phyloP scores from a whole-genome alignment of 2,888 invertebrate species.

The Drosophila peninsularis region DNA sequence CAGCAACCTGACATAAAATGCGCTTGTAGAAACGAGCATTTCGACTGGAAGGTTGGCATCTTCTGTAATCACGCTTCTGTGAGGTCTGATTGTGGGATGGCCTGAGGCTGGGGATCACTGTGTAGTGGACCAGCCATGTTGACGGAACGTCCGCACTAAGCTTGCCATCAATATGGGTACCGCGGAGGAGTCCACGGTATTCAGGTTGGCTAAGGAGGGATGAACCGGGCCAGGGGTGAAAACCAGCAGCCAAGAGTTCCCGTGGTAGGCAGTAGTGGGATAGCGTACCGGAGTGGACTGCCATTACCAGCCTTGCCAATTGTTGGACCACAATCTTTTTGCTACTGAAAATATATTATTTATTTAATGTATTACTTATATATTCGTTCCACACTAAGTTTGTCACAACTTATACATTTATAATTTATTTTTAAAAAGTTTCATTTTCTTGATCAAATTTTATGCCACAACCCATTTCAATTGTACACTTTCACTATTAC shows the following conservation, averaged over 20 bases:
- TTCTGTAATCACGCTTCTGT: conserved; percentile 99
- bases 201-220: conserved; percentile 98
- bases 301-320: conserved; percentile 93
- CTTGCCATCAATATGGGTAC: conserved; percentile 98
- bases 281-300: conserved; percentile 98
- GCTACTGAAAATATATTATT: conserved; percentile 24
- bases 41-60: conserved; percentile 97
- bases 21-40: rapidly evolving
- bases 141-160: conserved; percentile 98
- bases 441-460: not conserved
- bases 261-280: conserved; percentile 99
- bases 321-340: conserved; percentile 91
- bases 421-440: not conserved
- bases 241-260: conserved; percentile 99
- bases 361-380: not conserved
- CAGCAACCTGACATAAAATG: not conserved
- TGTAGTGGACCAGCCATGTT: conserved; percentile 87
- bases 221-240: conserved; percentile 99
- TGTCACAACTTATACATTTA: not conserved
- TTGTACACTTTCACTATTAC: not conserved
- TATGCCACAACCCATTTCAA: not conserved
- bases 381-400: too few species aligned
- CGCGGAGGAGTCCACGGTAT: conserved; percentile 92
- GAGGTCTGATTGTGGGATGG: conserved; percentile 96
- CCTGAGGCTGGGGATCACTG: conserved; percentile 94